These are phyloP conservation scores for Triplophysa yarkandensis DNA, from an alignment of 2,797 vertebrate genomes.

Conservation along the genomic window DNA sequence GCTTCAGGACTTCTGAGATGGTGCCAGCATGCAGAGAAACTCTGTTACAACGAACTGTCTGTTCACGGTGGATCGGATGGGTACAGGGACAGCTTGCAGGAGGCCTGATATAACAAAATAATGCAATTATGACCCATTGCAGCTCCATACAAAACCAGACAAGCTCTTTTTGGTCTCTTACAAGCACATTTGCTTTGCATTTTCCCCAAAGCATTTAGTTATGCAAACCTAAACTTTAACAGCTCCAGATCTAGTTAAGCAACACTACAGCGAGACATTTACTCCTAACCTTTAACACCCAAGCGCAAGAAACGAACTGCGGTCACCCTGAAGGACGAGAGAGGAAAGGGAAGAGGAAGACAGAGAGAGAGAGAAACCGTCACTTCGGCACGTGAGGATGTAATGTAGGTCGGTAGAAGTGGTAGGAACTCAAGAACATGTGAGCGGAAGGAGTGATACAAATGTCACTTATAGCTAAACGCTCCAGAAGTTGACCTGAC, in stretches of 20 bases:
- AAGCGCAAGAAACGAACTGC: neutral
- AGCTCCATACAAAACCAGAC: constrained; percentile 28
- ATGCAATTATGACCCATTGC: constrained; percentile 49
- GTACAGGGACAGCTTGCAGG: constrained; percentile 33
- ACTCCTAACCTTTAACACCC: neutral
- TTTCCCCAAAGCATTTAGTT: constrained; percentile 8
- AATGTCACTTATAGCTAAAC: neutral
- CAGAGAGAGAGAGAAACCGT: neutral
- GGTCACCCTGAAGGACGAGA: neutral
- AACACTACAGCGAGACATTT: neutral
- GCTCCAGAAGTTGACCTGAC: neutral
- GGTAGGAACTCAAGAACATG: constrained; percentile 8
- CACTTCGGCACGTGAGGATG: neutral
- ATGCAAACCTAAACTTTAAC: constrained; percentile 19
- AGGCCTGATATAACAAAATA: constrained; percentile 44
- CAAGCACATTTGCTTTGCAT: constrained; percentile 4
- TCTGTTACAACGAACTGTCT: neutral
- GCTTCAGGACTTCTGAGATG: neutral
- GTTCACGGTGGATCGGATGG: neutral
- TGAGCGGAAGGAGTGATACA: constrained; percentile 15
- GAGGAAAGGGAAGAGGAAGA: constrained; percentile 3
- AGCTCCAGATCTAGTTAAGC: neutral
- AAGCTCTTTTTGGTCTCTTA: neutral
- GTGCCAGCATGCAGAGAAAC: neutral
- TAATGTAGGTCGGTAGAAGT: constrained; percentile 11